These are phyloP conservation scores for Jaculus jaculus DNA, from an alignment of 2,113 vertebrate species.

Conservation along the genomic window DNA sequence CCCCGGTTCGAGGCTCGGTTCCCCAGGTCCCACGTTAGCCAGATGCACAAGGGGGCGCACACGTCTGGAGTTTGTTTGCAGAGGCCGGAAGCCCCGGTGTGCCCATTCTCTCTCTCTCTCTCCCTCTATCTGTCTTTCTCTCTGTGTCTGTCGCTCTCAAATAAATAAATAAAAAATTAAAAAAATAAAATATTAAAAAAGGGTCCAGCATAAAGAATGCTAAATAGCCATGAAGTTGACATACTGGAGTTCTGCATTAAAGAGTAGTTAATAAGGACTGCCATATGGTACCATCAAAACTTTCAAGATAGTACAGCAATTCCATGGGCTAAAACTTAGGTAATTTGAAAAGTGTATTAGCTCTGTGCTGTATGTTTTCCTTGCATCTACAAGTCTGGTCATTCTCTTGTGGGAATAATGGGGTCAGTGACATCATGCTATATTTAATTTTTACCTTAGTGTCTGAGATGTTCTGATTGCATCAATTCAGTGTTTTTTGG, in stretches of 20 bases:
- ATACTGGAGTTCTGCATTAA: neutral
- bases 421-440: neutral
- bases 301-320: slow-evolving; percentile 2
- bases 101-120: too few species aligned
- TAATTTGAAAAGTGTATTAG: neutral
- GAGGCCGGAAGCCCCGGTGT: too few species aligned
- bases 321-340: neutral
- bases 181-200: too few species aligned
- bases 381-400: neutral
- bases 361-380: neutral
- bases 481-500: slow-evolving; percentile 14
- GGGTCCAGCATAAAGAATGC: slow-evolving; percentile 35
- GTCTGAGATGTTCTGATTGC: slow-evolving; percentile 4
- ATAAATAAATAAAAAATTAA: too few species aligned
- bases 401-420: neutral
- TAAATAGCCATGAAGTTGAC: slow-evolving; percentile 39
- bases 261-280: slow-evolving; percentile 2
- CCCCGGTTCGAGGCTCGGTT: too few species aligned
- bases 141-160: too few species aligned
- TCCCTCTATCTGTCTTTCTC: too few species aligned
- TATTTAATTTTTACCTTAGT: slow-evolving; percentile 18
- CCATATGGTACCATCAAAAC: slow-evolving; percentile 4
- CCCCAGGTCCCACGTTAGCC: too few species aligned
- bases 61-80: too few species aligned
- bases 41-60: too few species aligned